Evolutionary conservation across 2,888 invertebrate species (phyloP), one percentile per base, ranked within the genome.

Genomic region (Marronus borbonicus): DNA sequence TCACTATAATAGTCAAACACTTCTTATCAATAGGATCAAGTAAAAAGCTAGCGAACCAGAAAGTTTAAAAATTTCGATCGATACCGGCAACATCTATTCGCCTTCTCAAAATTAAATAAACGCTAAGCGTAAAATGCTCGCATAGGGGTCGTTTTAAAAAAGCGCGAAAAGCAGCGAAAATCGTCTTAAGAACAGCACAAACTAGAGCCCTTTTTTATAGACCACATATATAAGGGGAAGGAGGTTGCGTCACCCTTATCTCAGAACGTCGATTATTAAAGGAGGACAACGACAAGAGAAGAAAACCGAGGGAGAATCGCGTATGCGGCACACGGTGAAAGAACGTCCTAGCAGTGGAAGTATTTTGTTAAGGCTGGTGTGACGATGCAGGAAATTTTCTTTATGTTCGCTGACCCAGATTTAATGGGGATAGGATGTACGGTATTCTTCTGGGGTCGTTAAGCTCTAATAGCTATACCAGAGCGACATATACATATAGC

Each of bases 361-460:
- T 62, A 62, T 62, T 68, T 68, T 68, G 68, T 68, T 68, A 24
- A 68, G 50, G 68, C 8, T 50, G 68, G 50, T 68, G 68, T 68
- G 68, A 50, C 50, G 68, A 68, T 28, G 68, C 68, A 68, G 68
- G 68, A 68, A 50, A 68, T 68, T 68, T 68, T 68, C 68, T 68
- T 68, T 68, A 68, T 28, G 68, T 50, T 49, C 68, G 68, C 20
- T 68, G 68, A 68, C 68, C 68, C 68, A 68, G 68, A 68, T 68
- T 68, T 68, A 68, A 68, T 68, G 50, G 68, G 68, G 50, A 49
- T 50, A 39, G 68, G 50, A 50, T 50, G 8, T 44, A 50, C 68
- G 24, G 28, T 50, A 52, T 66, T 66, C 36, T 50, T 50, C 50
- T 24, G 68, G 65, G 68, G 68, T 68, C 50, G 68, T 68, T 68